phyloP scores from a whole-genome alignment of 1,140 invertebrate genomes.

The Episyrphus balteatus region DNA sequence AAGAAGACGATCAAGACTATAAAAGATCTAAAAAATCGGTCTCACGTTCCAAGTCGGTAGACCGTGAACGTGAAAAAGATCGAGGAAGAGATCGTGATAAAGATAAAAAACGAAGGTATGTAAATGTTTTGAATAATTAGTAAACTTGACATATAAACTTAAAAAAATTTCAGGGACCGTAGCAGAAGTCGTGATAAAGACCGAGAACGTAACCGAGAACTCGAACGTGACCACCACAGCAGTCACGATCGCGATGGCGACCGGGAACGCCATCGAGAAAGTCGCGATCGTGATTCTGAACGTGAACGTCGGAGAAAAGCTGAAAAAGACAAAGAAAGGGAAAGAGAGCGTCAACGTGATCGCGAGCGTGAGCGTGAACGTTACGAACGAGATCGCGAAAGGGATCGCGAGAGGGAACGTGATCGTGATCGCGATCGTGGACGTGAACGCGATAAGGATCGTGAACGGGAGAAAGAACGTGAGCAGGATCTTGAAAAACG shows the following conservation, averaged over 20 bases:
- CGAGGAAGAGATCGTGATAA: slow-evolving; percentile 5
- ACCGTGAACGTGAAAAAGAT: slow-evolving; percentile 8
- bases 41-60: slow-evolving; percentile 17
- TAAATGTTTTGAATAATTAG: not conserved
- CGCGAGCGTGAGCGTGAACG: slow-evolving; percentile 14
- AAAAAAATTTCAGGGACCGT: not conserved
- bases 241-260: not conserved
- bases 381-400: slow-evolving; percentile 14
- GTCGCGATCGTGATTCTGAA: not conserved
- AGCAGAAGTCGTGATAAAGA: not conserved
- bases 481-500: slow-evolving; percentile 36
- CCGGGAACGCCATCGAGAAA: not conserved
- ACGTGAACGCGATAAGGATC: slow-evolving; percentile 12
- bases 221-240: not conserved
- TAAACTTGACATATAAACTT: not conserved
- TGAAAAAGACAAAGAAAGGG: slow-evolving; percentile 39
- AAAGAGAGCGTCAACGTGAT: slow-evolving; percentile 2
- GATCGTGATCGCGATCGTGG: slow-evolving; percentile 37
- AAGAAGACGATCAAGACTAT: slow-evolving; percentile 7
- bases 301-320: slow-evolving; percentile 17
- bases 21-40: slow-evolving; percentile 14
- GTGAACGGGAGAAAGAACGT: no score
- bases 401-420: slow-evolving; percentile 21
- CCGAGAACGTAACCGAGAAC: not conserved
- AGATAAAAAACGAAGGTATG: slow-evolving; percentile 5